phyloP scores from a whole-genome alignment of 2,797 vertebrate genomes.

The Acridotheres tristis region DNA sequence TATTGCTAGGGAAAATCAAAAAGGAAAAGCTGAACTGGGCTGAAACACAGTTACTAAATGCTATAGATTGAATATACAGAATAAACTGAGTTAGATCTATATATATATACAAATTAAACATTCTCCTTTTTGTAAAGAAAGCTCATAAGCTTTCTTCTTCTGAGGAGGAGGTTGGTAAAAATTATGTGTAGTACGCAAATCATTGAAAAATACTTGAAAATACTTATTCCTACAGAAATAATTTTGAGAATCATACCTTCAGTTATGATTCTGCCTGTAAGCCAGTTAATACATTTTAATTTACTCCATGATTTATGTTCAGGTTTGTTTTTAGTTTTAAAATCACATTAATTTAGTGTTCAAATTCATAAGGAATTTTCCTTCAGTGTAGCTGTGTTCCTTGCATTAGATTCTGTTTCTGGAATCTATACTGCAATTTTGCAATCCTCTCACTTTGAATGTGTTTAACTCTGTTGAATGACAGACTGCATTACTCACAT shows the following conservation, averaged over 20 bases:
- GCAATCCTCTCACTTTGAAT: background rate
- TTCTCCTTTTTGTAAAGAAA: background rate
- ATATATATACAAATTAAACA: background rate
- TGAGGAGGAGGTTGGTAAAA: background rate
- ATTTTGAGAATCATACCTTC: fast-evolving
- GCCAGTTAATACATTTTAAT: background rate
- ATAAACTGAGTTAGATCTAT: background rate
- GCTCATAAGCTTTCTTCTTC: background rate
- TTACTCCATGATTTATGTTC: background rate
- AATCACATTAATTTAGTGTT: background rate
- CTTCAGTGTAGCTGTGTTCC: background rate
- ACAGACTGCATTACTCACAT: fast-evolving
- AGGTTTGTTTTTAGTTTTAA: background rate
- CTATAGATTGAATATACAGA: background rate
- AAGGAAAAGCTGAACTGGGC: background rate
- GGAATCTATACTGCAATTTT: background rate
- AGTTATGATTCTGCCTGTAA: background rate
- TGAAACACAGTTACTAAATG: background rate
- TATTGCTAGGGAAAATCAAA: background rate
- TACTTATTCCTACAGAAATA: background rate
- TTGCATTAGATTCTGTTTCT: background rate
- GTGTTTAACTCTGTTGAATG: background rate
- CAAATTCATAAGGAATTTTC: background rate
- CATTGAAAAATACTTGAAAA: background rate
- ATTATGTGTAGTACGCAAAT: background rate